phyloP scores from a whole-genome alignment of 1,140 invertebrate species.

The Drosophila dunni region DNA sequence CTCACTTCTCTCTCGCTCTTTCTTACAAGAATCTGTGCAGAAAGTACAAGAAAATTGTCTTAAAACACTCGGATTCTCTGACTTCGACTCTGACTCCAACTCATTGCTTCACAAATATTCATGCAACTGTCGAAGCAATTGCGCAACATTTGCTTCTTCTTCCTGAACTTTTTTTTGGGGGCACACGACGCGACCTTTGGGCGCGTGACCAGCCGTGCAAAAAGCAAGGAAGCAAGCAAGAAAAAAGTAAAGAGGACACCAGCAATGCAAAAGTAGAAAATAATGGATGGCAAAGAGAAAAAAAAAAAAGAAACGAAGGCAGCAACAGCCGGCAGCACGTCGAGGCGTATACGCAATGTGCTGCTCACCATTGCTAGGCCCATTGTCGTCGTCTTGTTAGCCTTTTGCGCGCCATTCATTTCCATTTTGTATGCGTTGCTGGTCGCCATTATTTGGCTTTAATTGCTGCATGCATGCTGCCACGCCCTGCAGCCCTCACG shows the following conservation, averaged over 20 bases:
- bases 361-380: conserved; percentile 26
- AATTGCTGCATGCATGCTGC: conserved; percentile 73
- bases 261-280: conserved; percentile 71
- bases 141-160: conserved; percentile 45
- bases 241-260: conserved; percentile 10
- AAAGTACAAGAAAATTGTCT: conserved; percentile 36
- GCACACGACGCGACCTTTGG: conserved; percentile 43
- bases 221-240: conserved; percentile 16
- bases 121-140: conserved; percentile 47
- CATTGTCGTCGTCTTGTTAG: conserved; percentile 72
- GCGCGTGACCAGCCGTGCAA: conserved; percentile 63
- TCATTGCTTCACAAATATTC: conserved; percentile 14
- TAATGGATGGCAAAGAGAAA: conserved; percentile 47
- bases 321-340: conserved; percentile 31
- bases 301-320: too few species aligned
- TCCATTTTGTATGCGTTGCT: conserved; percentile 77
- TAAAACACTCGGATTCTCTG: conserved; percentile 1
- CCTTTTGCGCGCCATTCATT: conserved; percentile 72
- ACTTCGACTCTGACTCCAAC: neutral
- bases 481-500: neutral
- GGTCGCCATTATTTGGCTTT: conserved; percentile 79
- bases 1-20: too few species aligned
- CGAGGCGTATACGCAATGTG: conserved; percentile 74
- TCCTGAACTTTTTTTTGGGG: conserved; percentile 29
- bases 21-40: conserved; percentile 10